A percentile compares a stretch with the other conserved stretches of the same genome.
Evolutionary conservation across 2,888 invertebrate genomes (phyloP).

Genomic region (Leptopilina myrica): DNA sequence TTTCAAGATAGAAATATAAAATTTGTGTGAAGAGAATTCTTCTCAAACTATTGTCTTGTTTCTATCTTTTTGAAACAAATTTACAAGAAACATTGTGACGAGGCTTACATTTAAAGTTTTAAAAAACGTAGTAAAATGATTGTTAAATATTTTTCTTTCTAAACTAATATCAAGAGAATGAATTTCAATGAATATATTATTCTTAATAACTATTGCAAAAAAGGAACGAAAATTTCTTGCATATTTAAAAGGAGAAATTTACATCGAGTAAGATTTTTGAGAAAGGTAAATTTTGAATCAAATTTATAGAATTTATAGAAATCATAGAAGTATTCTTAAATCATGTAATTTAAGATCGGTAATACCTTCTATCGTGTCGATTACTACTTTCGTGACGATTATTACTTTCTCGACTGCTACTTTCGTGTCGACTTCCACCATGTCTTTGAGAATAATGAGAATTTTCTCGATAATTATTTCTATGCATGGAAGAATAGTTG

Average conservation of each 20-base stretch:
- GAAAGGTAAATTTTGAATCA: not conserved
- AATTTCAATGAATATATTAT: too few relatives aligned
- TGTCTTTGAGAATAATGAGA: constrained; percentile 53
- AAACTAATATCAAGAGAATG: too few relatives aligned
- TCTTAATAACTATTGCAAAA: not conserved
- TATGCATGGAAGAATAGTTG: constrained; percentile 50
- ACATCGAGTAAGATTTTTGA: not conserved
- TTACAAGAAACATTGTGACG: too few relatives aligned
- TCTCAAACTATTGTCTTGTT: too few relatives aligned
- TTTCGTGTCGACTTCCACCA: constrained; percentile 44
- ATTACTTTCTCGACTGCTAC: constrained; percentile 39
- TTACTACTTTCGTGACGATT: constrained; percentile 52
- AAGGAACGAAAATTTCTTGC: not conserved
- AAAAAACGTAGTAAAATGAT: too few relatives aligned
- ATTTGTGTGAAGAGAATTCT: constrained; percentile 9
- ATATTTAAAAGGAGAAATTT: not conserved
- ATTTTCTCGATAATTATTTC: constrained; percentile 52
- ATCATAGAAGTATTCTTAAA: not conserved
- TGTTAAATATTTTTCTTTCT: too few relatives aligned
- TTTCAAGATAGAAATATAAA: constrained; percentile 50
- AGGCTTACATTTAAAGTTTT: too few relatives aligned
- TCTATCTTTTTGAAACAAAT: too few relatives aligned
- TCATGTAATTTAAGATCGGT: constrained; percentile 33
- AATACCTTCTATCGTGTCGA: constrained; percentile 54
- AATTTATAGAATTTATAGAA: too few relatives aligned